A percentile compares a stretch with the other conserved stretches of the same genome.
These are phyloP conservation scores for Oligia latruncula DNA, from an alignment of 2,888 invertebrate species.

Conservation along the genomic window DNA sequence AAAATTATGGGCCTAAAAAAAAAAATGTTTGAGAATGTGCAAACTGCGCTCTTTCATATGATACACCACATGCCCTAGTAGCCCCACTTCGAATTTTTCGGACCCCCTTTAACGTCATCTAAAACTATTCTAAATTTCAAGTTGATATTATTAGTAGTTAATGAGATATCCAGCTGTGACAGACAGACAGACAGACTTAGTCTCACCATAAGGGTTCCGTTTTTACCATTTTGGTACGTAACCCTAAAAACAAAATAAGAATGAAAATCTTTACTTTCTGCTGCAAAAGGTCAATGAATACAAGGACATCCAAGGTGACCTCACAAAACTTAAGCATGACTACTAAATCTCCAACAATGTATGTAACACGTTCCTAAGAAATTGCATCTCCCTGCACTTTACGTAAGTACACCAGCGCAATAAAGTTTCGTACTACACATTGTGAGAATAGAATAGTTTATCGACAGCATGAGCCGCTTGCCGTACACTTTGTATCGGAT, in stretches of 20 bases:
- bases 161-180: too few relatives aligned
- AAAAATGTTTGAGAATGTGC: too few relatives aligned
- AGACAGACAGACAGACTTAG: too few relatives aligned
- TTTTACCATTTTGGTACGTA: too few relatives aligned
- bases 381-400: slow-evolving; percentile 53
- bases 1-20: too few relatives aligned
- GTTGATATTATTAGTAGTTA: too few relatives aligned
- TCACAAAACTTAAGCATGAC: slow-evolving; percentile 9
- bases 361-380: slow-evolving; percentile 47
- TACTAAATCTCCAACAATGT: slow-evolving; percentile 49
- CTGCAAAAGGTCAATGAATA: slow-evolving; percentile 10
- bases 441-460: slow-evolving; percentile 61
- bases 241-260: not conserved
- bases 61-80: too few relatives aligned
- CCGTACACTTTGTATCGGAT: slow-evolving; percentile 59
- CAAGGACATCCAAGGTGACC: slow-evolving; percentile 21
- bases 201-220: too few relatives aligned
- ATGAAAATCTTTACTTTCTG: not conserved
- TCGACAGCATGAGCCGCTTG: slow-evolving; percentile 64
- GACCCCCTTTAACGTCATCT: too few relatives aligned
- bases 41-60: too few relatives aligned
- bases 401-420: slow-evolving; percentile 55
- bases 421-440: slow-evolving; percentile 64
- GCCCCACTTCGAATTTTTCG: too few relatives aligned
- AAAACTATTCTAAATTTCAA: too few relatives aligned